Evolutionary conservation across 1,140 invertebrate species (phyloP).

Genomic region (Listronotus bonariensis): DNA sequence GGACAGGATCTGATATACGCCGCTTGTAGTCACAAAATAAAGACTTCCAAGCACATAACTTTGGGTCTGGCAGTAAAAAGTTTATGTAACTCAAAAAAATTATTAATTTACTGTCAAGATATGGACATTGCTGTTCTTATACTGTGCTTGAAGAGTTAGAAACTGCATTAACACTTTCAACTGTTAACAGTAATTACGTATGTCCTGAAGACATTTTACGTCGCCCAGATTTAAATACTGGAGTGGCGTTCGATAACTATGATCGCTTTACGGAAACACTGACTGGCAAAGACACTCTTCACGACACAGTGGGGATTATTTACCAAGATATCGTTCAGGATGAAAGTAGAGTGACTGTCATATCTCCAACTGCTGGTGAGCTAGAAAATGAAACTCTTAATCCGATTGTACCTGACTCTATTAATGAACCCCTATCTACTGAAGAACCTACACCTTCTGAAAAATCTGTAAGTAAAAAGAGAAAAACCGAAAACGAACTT

Average conservation of each 20-base stretch:
- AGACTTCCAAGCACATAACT: too few species aligned
- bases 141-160: not conserved
- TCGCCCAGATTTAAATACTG: conserved; percentile 38
- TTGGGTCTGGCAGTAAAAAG: too few species aligned
- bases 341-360: conserved; percentile 3
- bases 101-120: not conserved
- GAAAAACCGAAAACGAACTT: conserved; percentile 2
- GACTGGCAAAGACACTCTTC: conserved; percentile 56
- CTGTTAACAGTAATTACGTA: too few species aligned
- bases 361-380: not conserved
- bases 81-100: too few species aligned
- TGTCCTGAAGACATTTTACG: too few species aligned
- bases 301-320: conserved; percentile 58
- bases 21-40: too few species aligned
- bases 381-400: not conserved
- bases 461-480: not conserved
- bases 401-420: not conserved
- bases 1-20: too few species aligned
- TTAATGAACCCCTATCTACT: not conserved
- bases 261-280: conserved; percentile 56
- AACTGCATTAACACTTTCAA: not conserved
- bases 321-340: conserved; percentile 28
- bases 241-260: conserved; percentile 57
- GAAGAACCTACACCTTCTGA: not conserved
- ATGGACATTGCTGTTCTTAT: not conserved